Conservation (phyloP, 2,888 invertebrate genomes). For the Tigriopus californicus region DNA sequence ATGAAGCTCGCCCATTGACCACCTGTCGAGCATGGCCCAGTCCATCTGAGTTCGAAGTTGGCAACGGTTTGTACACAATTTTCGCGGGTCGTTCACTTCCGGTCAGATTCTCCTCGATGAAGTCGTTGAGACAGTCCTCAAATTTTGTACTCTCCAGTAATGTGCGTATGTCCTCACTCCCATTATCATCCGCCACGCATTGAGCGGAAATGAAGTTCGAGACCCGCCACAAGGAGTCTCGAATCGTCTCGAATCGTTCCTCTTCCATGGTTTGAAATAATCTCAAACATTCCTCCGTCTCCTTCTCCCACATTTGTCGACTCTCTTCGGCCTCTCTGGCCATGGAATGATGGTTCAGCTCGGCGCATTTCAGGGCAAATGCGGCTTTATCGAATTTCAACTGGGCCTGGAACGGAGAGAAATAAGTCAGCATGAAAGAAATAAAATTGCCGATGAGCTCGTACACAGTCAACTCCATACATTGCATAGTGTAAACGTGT, state of each 20-base stretch:
- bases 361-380: neutral
- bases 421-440: neutral
- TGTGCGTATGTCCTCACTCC: neutral
- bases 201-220: neutral
- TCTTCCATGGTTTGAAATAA: neutral
- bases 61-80: too few species aligned
- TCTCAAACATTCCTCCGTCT: neutral
- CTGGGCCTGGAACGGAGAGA: neutral
- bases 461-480: too few species aligned
- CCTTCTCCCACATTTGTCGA: neutral
- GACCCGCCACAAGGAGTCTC: conserved; percentile 1
- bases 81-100: neutral
- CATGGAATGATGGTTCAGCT: neutral
- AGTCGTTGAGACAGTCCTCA: neutral
- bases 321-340: neutral
- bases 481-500: too few species aligned
- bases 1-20: too few species aligned
- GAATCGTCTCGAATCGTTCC: neutral
- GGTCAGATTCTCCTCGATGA: neutral
- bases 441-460: neutral
- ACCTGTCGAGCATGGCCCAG: too few species aligned
- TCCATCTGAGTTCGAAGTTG: too few species aligned
- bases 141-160: neutral
- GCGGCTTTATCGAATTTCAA: neutral
- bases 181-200: neutral